A percentile compares a stretch with the other conserved stretches of the same genome.
These are phyloP conservation scores for Theristicus caerulescens DNA, from an alignment of 2,113 vertebrate genomes.

Conservation along the genomic window DNA sequence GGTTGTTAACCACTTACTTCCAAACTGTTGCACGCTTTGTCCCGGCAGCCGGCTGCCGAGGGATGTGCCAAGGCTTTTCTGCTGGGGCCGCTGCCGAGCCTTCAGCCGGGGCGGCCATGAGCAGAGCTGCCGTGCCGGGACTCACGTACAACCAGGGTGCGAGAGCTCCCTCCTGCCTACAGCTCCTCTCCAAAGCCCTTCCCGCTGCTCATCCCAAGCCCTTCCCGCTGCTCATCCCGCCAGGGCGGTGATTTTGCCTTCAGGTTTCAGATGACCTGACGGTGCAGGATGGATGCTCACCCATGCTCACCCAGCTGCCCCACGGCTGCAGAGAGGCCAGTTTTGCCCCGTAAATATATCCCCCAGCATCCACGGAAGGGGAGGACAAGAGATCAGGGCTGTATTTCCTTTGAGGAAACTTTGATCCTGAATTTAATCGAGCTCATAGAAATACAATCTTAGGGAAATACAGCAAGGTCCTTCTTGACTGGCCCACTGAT, in stretches of 20 bases:
- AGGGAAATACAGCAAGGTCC: background rate
- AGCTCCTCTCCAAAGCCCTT: background rate
- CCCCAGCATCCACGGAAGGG: background rate
- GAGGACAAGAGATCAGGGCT: background rate
- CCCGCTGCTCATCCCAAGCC: background rate
- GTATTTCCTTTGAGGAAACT: background rate
- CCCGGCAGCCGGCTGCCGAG: background rate
- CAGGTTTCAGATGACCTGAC: background rate
- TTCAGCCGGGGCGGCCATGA: rapidly evolving
- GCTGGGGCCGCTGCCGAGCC: background rate
- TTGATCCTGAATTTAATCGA: background rate
- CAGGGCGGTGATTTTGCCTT: background rate
- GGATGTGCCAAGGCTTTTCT: background rate
- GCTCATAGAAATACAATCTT: rapidly evolving
- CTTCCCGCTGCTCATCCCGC: background rate
- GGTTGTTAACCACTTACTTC: background rate
- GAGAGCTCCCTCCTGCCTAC: background rate
- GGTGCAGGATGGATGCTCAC: background rate
- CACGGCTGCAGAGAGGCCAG: too few relatives aligned
- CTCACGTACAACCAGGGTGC: background rate
- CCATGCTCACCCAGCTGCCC: rapidly evolving
- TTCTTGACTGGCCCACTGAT: background rate
- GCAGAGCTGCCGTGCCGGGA: background rate
- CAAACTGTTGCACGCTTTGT: background rate
- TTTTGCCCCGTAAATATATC: background rate